Evolutionary conservation across 2,797 vertebrate species (phyloP).

Genomic region (Pachyuromys duprasi): DNA sequence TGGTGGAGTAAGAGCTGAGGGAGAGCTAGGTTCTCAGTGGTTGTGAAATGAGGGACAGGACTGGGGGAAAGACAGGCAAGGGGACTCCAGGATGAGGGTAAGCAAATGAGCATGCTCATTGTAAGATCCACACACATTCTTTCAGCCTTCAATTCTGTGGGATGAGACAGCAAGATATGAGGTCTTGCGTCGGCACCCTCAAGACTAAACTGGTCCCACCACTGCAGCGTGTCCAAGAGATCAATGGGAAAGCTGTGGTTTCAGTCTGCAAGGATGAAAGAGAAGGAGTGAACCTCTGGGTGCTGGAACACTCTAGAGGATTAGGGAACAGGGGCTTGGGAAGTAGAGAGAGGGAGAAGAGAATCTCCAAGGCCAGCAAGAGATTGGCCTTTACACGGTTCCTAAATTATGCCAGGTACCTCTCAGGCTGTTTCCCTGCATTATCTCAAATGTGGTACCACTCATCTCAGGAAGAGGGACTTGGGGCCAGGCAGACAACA

Average conservation of each 20-base stretch:
- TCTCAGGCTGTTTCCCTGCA: not conserved
- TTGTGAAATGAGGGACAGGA: not conserved
- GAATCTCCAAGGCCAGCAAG: not conserved
- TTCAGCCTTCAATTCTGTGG: not conserved
- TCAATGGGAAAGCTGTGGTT: too few species aligned
- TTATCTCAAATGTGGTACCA: too few species aligned
- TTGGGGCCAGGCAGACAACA: not conserved
- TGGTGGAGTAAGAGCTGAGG: not conserved
- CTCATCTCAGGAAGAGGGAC: fast-evolving
- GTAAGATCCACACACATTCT: not conserved
- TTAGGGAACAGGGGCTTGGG: not conserved
- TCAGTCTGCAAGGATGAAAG: not conserved
- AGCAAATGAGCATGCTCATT: not conserved
- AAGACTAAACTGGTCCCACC: not conserved
- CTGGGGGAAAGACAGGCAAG: not conserved
- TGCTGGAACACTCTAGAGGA: not conserved
- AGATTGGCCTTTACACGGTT: too few species aligned
- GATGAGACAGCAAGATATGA: not conserved
- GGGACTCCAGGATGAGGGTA: not conserved
- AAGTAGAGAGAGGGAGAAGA: too few species aligned
- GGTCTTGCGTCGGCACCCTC: not conserved
- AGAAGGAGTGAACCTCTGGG: not conserved
- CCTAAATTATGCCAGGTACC: not conserved
- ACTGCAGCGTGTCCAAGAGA: not conserved
- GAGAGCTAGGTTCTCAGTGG: not conserved